phyloP scores from a whole-genome alignment of 2,888 invertebrate genomes.

The Camponotus fellah region DNA sequence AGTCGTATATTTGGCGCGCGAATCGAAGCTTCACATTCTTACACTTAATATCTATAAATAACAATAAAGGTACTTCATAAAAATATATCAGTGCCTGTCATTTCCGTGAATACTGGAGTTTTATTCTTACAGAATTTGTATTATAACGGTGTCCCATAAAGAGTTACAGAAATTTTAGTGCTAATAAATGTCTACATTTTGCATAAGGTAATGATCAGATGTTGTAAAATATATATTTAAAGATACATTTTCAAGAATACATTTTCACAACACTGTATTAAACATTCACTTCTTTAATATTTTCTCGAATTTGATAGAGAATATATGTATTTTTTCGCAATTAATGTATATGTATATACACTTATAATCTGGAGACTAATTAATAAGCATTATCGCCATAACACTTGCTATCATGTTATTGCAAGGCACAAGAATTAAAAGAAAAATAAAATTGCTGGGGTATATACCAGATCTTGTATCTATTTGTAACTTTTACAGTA shows the following conservation, averaged over 20 bases:
- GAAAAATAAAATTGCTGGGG: neutral
- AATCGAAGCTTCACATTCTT: conserved; percentile 18
- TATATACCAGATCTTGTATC: neutral
- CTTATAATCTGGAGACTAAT: neutral
- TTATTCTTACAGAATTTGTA: conserved; percentile 45
- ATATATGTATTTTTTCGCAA: neutral
- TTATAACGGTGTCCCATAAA: conserved; percentile 28
- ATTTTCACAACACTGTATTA: conserved; percentile 3
- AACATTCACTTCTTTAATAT: neutral
- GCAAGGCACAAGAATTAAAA: neutral
- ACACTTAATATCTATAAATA: conserved; percentile 49
- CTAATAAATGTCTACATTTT: neutral
- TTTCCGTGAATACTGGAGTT: conserved; percentile 53
- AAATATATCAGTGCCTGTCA: conserved; percentile 66
- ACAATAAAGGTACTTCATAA: conserved; percentile 62
- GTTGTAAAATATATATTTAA: neutral
- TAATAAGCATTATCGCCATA: neutral
- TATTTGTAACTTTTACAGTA: conserved; percentile 26
- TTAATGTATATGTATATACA: neutral
- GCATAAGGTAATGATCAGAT: conserved; percentile 1
- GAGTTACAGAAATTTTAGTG: neutral
- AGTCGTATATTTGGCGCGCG: neutral
- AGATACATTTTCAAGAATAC: neutral
- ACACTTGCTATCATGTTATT: neutral
- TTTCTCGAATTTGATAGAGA: neutral